Evolutionary conservation across 2,888 invertebrate species (phyloP), one percentile per base, ranked within the genome.

Genomic region (Mesorhabditis spiculigera): DNA sequence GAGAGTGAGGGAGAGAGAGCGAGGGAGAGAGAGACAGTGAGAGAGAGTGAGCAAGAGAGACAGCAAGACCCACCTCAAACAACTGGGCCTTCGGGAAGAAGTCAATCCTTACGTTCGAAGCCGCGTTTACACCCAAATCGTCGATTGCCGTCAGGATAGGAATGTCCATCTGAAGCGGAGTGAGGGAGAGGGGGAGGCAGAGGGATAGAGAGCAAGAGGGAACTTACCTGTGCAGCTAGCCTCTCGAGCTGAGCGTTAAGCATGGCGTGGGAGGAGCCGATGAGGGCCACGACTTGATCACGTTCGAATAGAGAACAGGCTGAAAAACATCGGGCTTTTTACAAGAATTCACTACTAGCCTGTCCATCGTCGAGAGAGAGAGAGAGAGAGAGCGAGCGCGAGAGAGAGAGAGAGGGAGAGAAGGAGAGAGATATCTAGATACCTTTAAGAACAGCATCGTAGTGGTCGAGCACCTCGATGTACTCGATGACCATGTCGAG

Each of bases 51-150:
- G n/a, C n/a, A n/a, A n/a, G n/a, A n/a, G n/a, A n/a, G n/a, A n/a
- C n/a, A n/a, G n/a, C n/a, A n/a, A n/a, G n/a, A n/a, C n/a, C 13
- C 8, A 50, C 50, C 50, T 50, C 84, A 43, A 80, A 73, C 6
- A 85, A 74, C 66, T 85, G 82, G 5, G 76, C 73, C 6, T 80
- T 72, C 13, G 85, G 85, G 74, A 85, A 85, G 63, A 85, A 75
- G 63, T 82, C 79, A 45, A 83, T 72, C 67, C 77, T 75, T 4
- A 73, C 71, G 10, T 45, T 64, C 3, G 73, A 73, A 8, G 44
- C 65, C 43, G 63, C 65, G 8, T 70, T 74, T 50, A 50, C 8
- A 50, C 67, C 69, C 66, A 78, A 75, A 70, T 82, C 82, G 64
- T 84, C 83, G 58, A 78, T 75, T 3, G 78, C 75, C 2, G 82